Conservation (phyloP, 2,888 invertebrate genomes). For the Metopia argyrocephala region DNA sequence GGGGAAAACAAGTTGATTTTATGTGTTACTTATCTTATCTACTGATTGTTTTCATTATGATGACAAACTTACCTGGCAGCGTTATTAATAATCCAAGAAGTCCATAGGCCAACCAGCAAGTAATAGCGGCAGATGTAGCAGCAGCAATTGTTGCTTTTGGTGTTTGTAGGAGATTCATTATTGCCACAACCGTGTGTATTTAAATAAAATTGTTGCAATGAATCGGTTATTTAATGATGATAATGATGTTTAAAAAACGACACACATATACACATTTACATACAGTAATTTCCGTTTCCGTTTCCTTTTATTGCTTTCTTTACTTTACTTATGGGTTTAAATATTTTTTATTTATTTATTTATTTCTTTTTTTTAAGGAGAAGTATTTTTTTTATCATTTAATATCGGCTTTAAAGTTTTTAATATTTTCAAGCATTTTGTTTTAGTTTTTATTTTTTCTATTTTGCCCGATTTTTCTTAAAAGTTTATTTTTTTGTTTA, state of each 20-base stretch:
- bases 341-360: neutral
- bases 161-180: conserved; percentile 60
- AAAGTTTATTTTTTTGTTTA: neutral
- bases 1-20: neutral
- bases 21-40: too few species aligned
- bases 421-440: conserved; percentile 38
- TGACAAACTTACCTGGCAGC: conserved; percentile 57
- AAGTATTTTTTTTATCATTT: conserved; percentile 18
- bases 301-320: neutral
- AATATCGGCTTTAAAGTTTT: conserved; percentile 29
- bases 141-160: conserved; percentile 57
- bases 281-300: neutral
- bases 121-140: conserved; percentile 58
- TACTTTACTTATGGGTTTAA: too few species aligned
- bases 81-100: conserved; percentile 62
- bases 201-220: conserved; percentile 25
- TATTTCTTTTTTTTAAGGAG: neutral
- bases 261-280: neutral
- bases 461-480: neutral
- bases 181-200: conserved; percentile 59
- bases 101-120: conserved; percentile 62
- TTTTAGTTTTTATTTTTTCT: neutral
- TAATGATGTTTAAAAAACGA: neutral
- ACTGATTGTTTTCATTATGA: neutral
- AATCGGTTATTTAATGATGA: neutral